These are phyloP conservation scores for Orthosia cruda DNA, from an alignment of 2,888 invertebrate genomes.

Conservation along the genomic window DNA sequence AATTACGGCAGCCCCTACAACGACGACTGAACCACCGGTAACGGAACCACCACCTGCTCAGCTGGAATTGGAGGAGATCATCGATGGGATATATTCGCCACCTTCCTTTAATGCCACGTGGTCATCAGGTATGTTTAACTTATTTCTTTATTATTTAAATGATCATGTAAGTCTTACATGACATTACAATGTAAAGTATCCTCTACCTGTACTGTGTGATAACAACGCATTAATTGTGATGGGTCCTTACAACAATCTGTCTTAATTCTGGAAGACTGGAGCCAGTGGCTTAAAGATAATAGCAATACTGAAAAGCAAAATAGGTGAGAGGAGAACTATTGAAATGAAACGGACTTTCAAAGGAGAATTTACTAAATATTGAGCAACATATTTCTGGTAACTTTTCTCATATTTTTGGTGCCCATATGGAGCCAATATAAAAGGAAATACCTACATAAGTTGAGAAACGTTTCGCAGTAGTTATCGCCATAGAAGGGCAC, in stretches of 20 bases:
- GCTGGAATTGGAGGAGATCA: constrained; percentile 94
- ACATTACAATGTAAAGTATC: too few relatives aligned
- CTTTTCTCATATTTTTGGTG: background rate
- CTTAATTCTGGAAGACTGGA: too few relatives aligned
- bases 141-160: background rate
- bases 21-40: constrained; percentile 60
- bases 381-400: background rate
- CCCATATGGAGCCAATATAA: background rate
- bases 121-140: constrained; percentile 93
- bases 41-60: constrained; percentile 68
- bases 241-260: too few relatives aligned
- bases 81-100: constrained; percentile 93
- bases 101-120: constrained; percentile 95
- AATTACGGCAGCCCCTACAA: constrained; percentile 49
- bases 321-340: background rate
- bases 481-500: constrained; percentile 5
- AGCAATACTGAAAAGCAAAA: background rate
- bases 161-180: background rate
- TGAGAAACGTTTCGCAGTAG: background rate
- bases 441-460: background rate
- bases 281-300: background rate
- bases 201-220: too few relatives aligned
- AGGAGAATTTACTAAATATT: background rate
- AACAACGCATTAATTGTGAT: too few relatives aligned
- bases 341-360: background rate